Evolutionary conservation across 1,140 invertebrate species (phyloP).

Genomic region (Pseudomyrmex sp.): DNA sequence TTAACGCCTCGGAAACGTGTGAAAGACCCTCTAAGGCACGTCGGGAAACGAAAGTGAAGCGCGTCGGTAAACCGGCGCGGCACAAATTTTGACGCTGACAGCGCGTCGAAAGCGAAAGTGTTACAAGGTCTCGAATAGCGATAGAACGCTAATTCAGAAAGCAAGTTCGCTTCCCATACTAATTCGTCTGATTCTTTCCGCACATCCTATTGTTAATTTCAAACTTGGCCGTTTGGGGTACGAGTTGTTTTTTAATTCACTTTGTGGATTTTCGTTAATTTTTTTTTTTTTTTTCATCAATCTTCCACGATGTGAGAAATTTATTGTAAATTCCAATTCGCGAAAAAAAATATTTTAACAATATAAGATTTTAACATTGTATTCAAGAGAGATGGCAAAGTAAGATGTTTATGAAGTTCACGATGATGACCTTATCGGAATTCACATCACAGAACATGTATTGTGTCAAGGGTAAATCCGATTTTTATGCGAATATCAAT

Average conservation of each 20-base stretch:
- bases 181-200: not conserved
- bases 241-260: no score
- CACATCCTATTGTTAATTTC: not conserved
- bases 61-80: constrained; percentile 59
- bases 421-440: not conserved
- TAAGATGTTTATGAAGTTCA: not conserved
- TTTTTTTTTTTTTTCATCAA: no score
- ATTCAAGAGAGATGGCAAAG: not conserved
- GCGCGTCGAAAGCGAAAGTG: constrained; percentile 61
- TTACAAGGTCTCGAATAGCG: constrained; percentile 66
- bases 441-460: constrained; percentile 4
- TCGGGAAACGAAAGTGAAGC: constrained; percentile 66
- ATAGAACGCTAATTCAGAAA: constrained; percentile 39
- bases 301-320: not conserved
- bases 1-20: constrained; percentile 56
- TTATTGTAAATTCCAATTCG: not conserved
- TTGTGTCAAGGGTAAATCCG: constrained; percentile 38
- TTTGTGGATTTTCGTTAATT: no score
- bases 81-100: constrained; percentile 70
- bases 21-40: constrained; percentile 62
- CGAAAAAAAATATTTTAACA: not conserved
- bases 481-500: constrained; percentile 33
- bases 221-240: not conserved
- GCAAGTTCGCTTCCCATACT: not conserved
- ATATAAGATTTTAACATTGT: not conserved